These are phyloP conservation scores for Melipona bicolor DNA, from an alignment of 2,888 invertebrate genomes.

Conservation along the genomic window DNA sequence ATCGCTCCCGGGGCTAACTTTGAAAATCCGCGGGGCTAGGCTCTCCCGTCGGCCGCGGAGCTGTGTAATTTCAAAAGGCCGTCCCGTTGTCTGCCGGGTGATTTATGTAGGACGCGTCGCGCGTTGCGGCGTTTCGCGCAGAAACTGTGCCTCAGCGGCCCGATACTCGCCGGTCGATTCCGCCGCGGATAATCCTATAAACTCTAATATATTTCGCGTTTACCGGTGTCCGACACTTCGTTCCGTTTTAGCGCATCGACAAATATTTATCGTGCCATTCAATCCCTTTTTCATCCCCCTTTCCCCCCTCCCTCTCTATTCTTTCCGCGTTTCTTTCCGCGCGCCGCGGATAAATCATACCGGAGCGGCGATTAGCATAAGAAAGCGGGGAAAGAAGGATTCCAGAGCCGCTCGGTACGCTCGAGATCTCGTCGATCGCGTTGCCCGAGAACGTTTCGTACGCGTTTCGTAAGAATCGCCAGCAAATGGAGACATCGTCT, in stretches of 20 bases:
- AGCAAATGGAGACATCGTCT: not conserved
- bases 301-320: not conserved
- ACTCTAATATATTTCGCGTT: conserved; percentile 66
- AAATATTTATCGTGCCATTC: conserved; percentile 59
- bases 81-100: conserved; percentile 65
- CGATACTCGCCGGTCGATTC: conserved; percentile 47
- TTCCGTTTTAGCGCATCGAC: conserved; percentile 57
- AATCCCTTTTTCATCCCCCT: not conserved
- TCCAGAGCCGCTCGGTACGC: not conserved
- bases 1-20: conserved; percentile 59
- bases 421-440: not conserved
- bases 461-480: not conserved
- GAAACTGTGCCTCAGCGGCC: conserved; percentile 45
- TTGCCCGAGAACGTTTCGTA: not conserved
- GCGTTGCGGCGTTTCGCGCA: conserved; percentile 50
- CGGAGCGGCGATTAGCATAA: conserved; percentile 41
- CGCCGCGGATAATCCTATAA: conserved; percentile 68
- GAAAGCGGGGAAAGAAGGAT: not conserved
- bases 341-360: conserved; percentile 43
- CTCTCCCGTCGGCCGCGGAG: conserved; percentile 39
- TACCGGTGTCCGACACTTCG: conserved; percentile 52
- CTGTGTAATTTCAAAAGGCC: conserved; percentile 71
- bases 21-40: conserved; percentile 63
- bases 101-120: conserved; percentile 72
- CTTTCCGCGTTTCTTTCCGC: not conserved